Conservation (phyloP, 2,888 invertebrate species). For the Vanessa cardui region DNA sequence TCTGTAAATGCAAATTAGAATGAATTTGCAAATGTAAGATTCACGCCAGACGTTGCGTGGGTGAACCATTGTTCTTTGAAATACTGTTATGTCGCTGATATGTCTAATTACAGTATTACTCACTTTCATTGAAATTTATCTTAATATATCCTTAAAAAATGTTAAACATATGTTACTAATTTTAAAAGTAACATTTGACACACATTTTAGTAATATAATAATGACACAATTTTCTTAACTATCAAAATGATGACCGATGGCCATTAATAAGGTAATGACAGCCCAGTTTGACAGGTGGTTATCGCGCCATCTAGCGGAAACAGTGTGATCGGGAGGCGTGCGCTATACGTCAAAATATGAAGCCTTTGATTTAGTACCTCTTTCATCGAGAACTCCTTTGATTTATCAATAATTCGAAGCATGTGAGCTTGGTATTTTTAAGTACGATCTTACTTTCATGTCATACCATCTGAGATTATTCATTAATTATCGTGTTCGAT, state of each 20-base stretch:
- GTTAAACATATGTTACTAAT: too few species aligned
- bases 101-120: conserved; percentile 54
- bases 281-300: conserved; percentile 76
- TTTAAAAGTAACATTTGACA: background rate
- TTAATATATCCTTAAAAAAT: background rate
- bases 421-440: conserved; percentile 76
- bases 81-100: conserved; percentile 52
- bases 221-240: conserved; percentile 38
- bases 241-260: conserved; percentile 63
- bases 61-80: conserved; percentile 73
- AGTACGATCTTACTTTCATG: conserved; percentile 79
- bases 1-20: conserved; percentile 65
- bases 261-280: conserved; percentile 81
- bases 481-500: conserved; percentile 75
- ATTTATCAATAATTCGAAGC: conserved; percentile 80
- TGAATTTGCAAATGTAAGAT: conserved; percentile 58
- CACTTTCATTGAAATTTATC: conserved; percentile 16
- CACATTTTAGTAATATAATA: background rate
- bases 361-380: conserved; percentile 79
- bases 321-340: conserved; percentile 72
- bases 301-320: conserved; percentile 80
- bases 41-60: conserved; percentile 74
- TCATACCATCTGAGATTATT: conserved; percentile 73
- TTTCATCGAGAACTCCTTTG: conserved; percentile 74
- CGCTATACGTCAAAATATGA: conserved; percentile 78